Conservation (phyloP, 2,797 vertebrate species). For the Microcaecilia unicolor region DNA sequence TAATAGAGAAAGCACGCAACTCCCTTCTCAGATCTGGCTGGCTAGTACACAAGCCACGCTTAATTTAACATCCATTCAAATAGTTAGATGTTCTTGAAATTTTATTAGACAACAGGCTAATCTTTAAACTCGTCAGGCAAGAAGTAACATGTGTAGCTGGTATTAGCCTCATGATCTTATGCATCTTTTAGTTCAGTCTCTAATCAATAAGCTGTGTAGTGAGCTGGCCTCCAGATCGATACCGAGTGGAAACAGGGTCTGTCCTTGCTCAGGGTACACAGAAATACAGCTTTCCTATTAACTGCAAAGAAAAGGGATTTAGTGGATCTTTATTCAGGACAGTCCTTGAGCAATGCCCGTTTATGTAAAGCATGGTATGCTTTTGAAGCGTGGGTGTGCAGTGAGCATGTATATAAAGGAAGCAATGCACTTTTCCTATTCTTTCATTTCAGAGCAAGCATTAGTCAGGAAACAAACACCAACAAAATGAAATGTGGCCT, state of each 20-base stretch:
- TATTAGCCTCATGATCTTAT: neutral
- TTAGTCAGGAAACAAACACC: too few relatives aligned
- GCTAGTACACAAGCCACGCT: constrained; percentile 4
- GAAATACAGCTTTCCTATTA: constrained; percentile 12
- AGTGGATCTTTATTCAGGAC: too few relatives aligned
- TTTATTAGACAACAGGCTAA: constrained; percentile 3
- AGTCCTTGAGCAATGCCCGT: too few relatives aligned
- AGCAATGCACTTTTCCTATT: too few relatives aligned
- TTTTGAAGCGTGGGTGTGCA: too few relatives aligned
- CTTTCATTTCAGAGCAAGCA: too few relatives aligned
- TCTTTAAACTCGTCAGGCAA: constrained; percentile 15
- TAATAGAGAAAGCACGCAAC: neutral
- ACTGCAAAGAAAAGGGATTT: constrained; percentile 7
- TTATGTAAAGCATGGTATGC: too few relatives aligned
- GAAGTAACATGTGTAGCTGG: constrained; percentile 13
- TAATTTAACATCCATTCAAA: constrained; percentile 2
- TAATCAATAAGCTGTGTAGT: constrained; percentile 8
- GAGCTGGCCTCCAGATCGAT: constrained; percentile 8
- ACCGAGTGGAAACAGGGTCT: constrained; percentile 7
- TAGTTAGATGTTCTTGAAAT: constrained; percentile 7
- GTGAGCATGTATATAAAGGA: too few relatives aligned
- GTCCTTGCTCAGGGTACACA: constrained; percentile 1
- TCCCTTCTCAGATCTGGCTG: constrained; percentile 3
- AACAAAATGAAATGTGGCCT: too few relatives aligned
- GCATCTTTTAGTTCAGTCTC: constrained; percentile 9